These are phyloP conservation scores for Sebastes fasciatus DNA, from an alignment of 2,113 vertebrate genomes.

Conservation along the genomic window DNA sequence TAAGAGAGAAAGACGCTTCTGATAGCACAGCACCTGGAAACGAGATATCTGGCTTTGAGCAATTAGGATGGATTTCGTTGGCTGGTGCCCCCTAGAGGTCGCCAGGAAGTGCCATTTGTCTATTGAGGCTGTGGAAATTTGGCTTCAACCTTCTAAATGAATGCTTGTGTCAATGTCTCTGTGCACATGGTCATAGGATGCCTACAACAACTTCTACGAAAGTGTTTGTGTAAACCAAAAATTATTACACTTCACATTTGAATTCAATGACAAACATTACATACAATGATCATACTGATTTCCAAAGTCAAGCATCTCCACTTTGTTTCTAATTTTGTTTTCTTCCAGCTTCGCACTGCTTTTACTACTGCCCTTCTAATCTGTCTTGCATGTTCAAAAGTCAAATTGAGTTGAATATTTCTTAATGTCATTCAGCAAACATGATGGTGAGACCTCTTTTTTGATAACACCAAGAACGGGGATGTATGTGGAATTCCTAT, in stretches of 20 bases:
- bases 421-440: slow-evolving; percentile 66
- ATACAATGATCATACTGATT: slow-evolving; percentile 41
- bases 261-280: slow-evolving; percentile 48
- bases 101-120: slow-evolving; percentile 53
- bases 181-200: slow-evolving; percentile 54
- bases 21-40: slow-evolving; percentile 8
- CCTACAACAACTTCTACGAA: slow-evolving; percentile 38
- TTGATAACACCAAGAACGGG: slow-evolving; percentile 48
- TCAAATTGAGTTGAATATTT: slow-evolving; percentile 64
- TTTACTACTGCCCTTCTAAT: slow-evolving; percentile 69
- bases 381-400: slow-evolving; percentile 81
- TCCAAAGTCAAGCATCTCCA: slow-evolving; percentile 63
- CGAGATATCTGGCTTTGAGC: slow-evolving; percentile 21
- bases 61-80: slow-evolving; percentile 22
- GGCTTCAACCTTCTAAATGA: slow-evolving; percentile 50
- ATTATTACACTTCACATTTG: slow-evolving; percentile 53
- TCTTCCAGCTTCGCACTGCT: slow-evolving; percentile 65
- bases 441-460: slow-evolving; percentile 62
- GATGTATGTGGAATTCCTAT: slow-evolving; percentile 56
- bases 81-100: slow-evolving; percentile 50
- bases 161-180: slow-evolving; percentile 61
- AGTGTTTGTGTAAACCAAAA: slow-evolving; percentile 71
- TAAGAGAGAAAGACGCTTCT: slow-evolving; percentile 1
- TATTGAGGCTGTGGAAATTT: slow-evolving; percentile 34
- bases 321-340: slow-evolving; percentile 60